These are phyloP conservation scores for Oncorhynchus masou DNA, from an alignment of 2,113 vertebrate genomes.

Conservation along the genomic window DNA sequence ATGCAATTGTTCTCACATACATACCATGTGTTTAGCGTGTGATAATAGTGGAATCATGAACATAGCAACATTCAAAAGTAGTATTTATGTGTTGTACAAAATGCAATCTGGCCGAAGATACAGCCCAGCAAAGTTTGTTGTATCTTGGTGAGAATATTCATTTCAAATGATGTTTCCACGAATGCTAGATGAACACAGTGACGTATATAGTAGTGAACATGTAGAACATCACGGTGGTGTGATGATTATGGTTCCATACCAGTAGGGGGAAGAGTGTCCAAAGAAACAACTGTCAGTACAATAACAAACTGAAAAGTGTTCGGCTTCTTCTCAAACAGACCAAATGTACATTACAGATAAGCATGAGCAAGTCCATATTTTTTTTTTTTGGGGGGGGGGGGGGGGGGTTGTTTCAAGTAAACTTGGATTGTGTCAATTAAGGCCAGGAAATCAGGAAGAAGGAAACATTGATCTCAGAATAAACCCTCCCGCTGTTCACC, in stretches of 20 bases:
- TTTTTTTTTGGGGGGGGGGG: too few species aligned
- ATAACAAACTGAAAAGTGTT: slow-evolving; percentile 46
- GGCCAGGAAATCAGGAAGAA: not conserved
- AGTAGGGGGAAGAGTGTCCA: slow-evolving; percentile 79
- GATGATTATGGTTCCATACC: slow-evolving; percentile 65
- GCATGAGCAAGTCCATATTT: not conserved
- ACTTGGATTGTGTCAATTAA: not conserved
- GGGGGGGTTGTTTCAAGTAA: not conserved
- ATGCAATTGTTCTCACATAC: not conserved
- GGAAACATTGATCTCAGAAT: not conserved
- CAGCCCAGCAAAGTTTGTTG: not conserved
- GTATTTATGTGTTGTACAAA: not conserved
- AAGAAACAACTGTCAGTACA: slow-evolving; percentile 60
- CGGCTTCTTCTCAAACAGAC: not conserved
- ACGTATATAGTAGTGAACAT: slow-evolving; percentile 58
- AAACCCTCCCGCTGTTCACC: not conserved
- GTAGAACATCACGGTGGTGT: slow-evolving; percentile 18
- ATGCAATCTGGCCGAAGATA: not conserved
- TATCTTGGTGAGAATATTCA: slow-evolving; percentile 56
- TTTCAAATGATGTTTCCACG: slow-evolving; percentile 68
- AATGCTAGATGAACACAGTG: slow-evolving; percentile 65
- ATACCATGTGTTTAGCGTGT: not conserved
- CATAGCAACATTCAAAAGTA: not conserved
- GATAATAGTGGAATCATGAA: not conserved
- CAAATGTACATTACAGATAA: not conserved